phyloP scores from a whole-genome alignment of 2,113 vertebrate species.

The Cervus canadensis region DNA sequence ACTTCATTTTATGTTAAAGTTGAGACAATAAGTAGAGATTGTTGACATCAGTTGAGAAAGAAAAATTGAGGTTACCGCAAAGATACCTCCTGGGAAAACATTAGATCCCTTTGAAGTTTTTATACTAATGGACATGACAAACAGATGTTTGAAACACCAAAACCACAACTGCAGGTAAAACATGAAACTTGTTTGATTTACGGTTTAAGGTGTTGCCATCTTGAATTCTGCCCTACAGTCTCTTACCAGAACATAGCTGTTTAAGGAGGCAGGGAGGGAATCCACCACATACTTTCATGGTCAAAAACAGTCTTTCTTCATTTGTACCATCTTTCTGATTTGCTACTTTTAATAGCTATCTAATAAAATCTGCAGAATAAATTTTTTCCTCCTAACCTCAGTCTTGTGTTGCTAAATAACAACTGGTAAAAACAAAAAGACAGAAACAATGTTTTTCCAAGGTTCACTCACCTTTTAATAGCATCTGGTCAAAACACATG shows the following conservation, averaged over 20 bases:
- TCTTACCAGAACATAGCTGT: not conserved
- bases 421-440: not conserved
- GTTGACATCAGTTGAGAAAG: not conserved
- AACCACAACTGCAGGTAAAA: not conserved
- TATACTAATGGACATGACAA: slow-evolving; percentile 63
- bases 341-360: not conserved
- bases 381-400: not conserved
- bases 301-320: not conserved
- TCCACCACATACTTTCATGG: too few species aligned
- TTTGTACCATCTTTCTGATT: not conserved
- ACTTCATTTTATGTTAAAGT: slow-evolving; percentile 23
- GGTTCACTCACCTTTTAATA: not conserved
- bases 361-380: not conserved
- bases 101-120: slow-evolving; percentile 75
- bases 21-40: slow-evolving; percentile 46
- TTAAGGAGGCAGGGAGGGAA: not conserved
- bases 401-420: not conserved
- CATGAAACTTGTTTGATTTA: not conserved
- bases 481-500: not conserved
- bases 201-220: not conserved
- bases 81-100: slow-evolving; percentile 59
- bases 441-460: not conserved
- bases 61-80: slow-evolving; percentile 62
- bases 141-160: slow-evolving; percentile 69
- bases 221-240: not conserved